Percentiles rank a stretch among this genome's conserved stretches.
phyloP scores from a whole-genome alignment of 2,888 invertebrate genomes.

The Scaptomyza caliginosa region DNA sequence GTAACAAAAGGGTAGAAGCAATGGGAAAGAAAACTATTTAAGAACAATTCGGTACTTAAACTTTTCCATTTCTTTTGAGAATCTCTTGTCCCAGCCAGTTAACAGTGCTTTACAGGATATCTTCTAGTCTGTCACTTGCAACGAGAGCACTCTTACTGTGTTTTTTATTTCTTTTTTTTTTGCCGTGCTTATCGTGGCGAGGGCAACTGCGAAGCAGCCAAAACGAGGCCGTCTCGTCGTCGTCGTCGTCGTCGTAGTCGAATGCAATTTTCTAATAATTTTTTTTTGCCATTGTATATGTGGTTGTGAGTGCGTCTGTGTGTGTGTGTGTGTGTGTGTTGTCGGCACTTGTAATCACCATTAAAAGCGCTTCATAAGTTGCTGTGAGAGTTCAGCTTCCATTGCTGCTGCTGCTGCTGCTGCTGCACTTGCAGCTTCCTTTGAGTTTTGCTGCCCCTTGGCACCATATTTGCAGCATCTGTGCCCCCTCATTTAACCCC shows the following conservation, averaged over 20 bases:
- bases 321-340: slow-evolving; percentile 9
- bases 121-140: too few relatives aligned
- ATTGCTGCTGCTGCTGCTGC: slow-evolving; percentile 26
- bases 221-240: slow-evolving; percentile 70
- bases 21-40: too few relatives aligned
- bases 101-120: not conserved
- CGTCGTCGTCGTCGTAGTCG: slow-evolving; percentile 51
- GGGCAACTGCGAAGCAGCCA: slow-evolving; percentile 64
- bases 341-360: slow-evolving; percentile 72
- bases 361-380: slow-evolving; percentile 72
- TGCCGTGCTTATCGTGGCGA: slow-evolving; percentile 73
- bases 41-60: too few relatives aligned
- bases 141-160: slow-evolving; percentile 2
- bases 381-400: slow-evolving; percentile 46
- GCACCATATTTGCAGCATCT: slow-evolving; percentile 36
- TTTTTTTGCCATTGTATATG: slow-evolving; percentile 54
- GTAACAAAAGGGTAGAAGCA: not conserved
- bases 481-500: not conserved
- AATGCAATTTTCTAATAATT: slow-evolving; percentile 79
- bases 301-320: slow-evolving; percentile 27
- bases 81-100: too few relatives aligned
- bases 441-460: slow-evolving; percentile 54
- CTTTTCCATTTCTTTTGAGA: not conserved
- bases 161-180: slow-evolving; percentile 7
- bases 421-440: slow-evolving; percentile 60